phyloP scores from a whole-genome alignment of 2,797 vertebrate genomes.

The Heliangelus exortis region DNA sequence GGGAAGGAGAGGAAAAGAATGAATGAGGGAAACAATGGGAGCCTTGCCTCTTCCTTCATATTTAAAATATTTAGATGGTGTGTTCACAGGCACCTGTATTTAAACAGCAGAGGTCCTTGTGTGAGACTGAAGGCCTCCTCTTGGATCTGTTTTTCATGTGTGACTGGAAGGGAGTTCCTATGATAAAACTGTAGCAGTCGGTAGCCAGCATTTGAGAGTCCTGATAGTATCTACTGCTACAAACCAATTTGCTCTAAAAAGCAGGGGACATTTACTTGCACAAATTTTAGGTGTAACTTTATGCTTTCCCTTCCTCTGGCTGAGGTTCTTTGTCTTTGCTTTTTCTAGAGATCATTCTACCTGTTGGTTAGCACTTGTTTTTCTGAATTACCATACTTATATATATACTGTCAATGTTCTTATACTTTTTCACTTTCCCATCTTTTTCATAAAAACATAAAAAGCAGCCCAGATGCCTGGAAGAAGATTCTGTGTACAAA shows the following conservation, averaged over 20 bases:
- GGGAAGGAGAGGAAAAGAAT: neutral
- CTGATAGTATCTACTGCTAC: neutral
- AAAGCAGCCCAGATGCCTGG: neutral
- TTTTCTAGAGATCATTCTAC: neutral
- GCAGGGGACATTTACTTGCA: neutral
- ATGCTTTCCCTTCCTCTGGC: neutral
- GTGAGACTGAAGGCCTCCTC: neutral
- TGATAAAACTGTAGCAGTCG: neutral
- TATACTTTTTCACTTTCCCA: neutral
- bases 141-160: slow-evolving; percentile 42
- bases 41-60: neutral
- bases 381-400: neutral
- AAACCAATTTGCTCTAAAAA: neutral
- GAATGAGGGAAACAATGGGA: neutral
- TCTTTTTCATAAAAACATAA: neutral
- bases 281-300: neutral
- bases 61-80: neutral
- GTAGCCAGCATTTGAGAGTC: slow-evolving; percentile 13
- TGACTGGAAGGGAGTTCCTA: neutral
- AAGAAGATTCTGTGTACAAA: neutral
- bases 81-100: neutral
- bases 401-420: neutral
- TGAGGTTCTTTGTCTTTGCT: neutral
- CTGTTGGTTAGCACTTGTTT: neutral
- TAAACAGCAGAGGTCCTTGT: neutral